phyloP scores from a whole-genome alignment of 2,797 vertebrate species.

The Gorsachius magnificus region DNA sequence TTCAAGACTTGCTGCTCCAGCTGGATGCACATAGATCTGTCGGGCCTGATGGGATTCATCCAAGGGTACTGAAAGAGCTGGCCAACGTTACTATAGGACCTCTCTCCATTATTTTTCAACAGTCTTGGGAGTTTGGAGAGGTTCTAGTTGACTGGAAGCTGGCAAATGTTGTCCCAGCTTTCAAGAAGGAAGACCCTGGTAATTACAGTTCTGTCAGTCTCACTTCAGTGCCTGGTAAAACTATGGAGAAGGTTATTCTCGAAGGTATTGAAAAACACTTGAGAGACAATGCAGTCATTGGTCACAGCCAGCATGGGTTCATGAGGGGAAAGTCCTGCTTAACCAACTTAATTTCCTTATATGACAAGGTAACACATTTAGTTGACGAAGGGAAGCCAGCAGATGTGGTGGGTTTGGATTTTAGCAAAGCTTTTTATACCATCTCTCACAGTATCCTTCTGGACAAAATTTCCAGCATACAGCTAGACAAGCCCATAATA shows the following conservation, averaged over 20 bases:
- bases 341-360: neutral
- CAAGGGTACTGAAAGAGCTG: neutral
- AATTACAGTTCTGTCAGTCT: neutral
- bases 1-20: neutral
- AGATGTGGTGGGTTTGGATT: neutral
- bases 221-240: neutral
- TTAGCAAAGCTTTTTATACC: neutral
- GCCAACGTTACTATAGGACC: neutral
- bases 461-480: neutral
- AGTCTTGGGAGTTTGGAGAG: neutral
- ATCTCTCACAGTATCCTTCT: neutral
- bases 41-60: neutral
- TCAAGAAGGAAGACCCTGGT: neutral
- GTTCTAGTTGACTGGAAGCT: neutral
- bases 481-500: neutral
- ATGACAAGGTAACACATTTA: neutral
- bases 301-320: neutral
- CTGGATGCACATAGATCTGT: neutral
- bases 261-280: neutral
- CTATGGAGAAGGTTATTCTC: neutral
- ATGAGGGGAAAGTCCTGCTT: neutral
- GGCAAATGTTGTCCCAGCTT: neutral
- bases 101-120: neutral
- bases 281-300: neutral
- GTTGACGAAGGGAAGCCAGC: neutral